Base-by-base conservation (phyloP, 2,113 vertebrate genomes). In the Ramphastos sulfuratus region DNA sequence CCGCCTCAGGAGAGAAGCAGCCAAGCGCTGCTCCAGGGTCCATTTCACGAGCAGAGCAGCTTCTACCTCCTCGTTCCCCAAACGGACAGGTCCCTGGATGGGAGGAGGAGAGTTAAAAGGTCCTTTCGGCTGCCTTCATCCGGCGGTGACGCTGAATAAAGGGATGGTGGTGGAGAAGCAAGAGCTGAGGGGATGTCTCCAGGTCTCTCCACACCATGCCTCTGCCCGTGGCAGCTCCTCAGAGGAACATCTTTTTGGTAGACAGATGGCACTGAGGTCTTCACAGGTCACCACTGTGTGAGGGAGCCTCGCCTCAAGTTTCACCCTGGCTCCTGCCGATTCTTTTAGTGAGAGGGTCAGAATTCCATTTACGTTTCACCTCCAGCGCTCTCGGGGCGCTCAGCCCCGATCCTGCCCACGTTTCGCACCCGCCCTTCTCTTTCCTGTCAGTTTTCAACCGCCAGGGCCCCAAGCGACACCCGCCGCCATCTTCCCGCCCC, bases 361-460 rank as follows among this genome's bases (percentile, higher is more conserved):
- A 42, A 28, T 64, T 52, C 33, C 48, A 18, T 10, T 23, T 5
- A 20, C 1, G 9, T 11, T 17, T 56, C 54, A 23, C 4, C 5
- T 37, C 31, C 69, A 33, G 23, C 0, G 6, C 52, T 54, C 35
- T 8, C 24, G 2, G 19, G 33, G 16, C 9, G 5, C 14, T 16
- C n/a, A 16, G 25, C 75, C 20, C 52, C 9, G 6, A 4, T 2
- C 15, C 61, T 12, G 31, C 19, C 31, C 3, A 2, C 6, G 12
- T 1, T 39, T 42, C 39, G 11, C 48, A 6, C 12, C 48, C 14
- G 3, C 54, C 44, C 60, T 28, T 3, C 2, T 1, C 77, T 12
- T 12, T 3, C 37, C 63, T 1, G 28, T 9, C 50, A 8, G 9
- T 3, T 13, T 27, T 10, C 1, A 14, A 9, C 2, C 42, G 42